Percentiles rank a stretch among this genome's conserved stretches.
phyloP scores from a whole-genome alignment of 1,140 invertebrate genomes.

The Acyrthosiphon pisum region DNA sequence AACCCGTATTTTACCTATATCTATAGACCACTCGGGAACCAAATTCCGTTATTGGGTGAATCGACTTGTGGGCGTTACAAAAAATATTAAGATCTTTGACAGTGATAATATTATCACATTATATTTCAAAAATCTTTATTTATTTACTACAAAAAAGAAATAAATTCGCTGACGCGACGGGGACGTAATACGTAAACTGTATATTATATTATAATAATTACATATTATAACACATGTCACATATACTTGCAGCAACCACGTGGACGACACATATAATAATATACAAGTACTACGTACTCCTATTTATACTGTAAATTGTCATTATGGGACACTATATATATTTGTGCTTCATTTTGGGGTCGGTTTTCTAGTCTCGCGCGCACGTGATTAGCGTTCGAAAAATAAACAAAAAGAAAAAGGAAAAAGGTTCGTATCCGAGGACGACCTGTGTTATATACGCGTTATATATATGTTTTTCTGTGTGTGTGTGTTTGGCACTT shows the following conservation, averaged over 20 bases:
- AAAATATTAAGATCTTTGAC: too few species aligned
- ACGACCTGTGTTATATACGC: not conserved
- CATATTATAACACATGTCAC: too few species aligned
- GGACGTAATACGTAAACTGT: not conserved
- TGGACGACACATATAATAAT: too few species aligned
- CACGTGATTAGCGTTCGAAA: conserved; percentile 29
- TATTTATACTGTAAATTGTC: not conserved
- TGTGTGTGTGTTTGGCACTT: not conserved
- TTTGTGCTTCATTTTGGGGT: not conserved
- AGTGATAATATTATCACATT: too few species aligned
- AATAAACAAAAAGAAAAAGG: not conserved
- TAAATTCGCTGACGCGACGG: not conserved
- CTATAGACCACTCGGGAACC: too few species aligned
- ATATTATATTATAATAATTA: too few species aligned
- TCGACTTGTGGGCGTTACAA: too few species aligned
- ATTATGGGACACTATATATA: not conserved
- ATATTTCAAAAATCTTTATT: too few species aligned
- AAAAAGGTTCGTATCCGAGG: not conserved
- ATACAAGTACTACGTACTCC: not conserved
- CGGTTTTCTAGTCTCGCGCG: not conserved
- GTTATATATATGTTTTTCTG: too few species aligned
- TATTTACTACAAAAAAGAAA: not conserved
- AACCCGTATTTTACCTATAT: too few species aligned
- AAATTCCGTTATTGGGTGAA: too few species aligned
- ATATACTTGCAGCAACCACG: not conserved